Base-by-base conservation (phyloP, 1,140 invertebrate species). In the Drosophila sucinea region DNA sequence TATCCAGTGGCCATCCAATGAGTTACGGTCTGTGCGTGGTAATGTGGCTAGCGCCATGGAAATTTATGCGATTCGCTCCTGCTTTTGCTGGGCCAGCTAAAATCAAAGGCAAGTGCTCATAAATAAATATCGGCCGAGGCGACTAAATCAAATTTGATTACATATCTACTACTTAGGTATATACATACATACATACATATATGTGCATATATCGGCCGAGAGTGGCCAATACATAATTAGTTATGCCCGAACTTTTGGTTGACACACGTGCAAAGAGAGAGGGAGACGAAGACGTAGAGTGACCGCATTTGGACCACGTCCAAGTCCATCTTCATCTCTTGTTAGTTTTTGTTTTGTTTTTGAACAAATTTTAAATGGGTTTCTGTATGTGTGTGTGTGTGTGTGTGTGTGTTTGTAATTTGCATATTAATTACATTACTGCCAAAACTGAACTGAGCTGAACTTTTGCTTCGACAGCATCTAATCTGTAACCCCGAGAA, bases 401-500 rank as follows among this genome's bases (percentile, higher is more conserved):
- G 77, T 81, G 68, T 82, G 67, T 73, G 68, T 80, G 69, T 65
- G 62, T 66, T 79, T 79, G 83, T 90, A 89, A 89, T 89, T 89
- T 89, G 84, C 84, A 89, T 89, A 89, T 89, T 89, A 89, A 86
- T 89, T 89, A 89, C 81, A 82, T 89, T 72, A 82, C 73, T 60
- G 84, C 47, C 57, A 66, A 30, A 63, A 77, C 74, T 83, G 83
- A 86, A 87, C 83, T 87, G 83, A 66, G 83, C 83, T 86, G 83
- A 87, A 83, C 83, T 86, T 86, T 87, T 73, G 77, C 80, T 78
- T 81, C 80, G 84, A 87, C 84, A 84, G 80, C 80, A 73, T 89
- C 80, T 89, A 87, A 87, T 87, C 84, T 87, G 84, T 86, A 86
- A 87, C 85, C 84, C 83, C 84, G 47, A 85, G 81, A 89, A 89